Base-by-base conservation (phyloP, 1,140 invertebrate species). In the Eufriesea mexicana region DNA sequence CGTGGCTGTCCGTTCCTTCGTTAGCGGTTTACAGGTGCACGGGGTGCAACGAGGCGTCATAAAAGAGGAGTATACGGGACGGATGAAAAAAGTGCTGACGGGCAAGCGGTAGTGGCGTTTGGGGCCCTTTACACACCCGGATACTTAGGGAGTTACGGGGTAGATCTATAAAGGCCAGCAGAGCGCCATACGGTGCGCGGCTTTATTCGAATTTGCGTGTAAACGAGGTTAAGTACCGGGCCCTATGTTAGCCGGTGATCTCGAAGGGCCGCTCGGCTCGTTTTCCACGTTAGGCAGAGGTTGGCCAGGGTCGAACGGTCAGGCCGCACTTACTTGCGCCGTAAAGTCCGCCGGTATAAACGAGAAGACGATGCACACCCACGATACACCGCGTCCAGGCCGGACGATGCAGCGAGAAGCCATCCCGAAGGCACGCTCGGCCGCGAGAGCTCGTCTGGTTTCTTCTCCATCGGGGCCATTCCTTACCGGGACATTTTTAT, bases 401-500 rank as follows among this genome's bases (percentile, higher is more conserved):
- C n/a, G 54, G 23, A 64, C 71, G 66, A 73, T 83, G 42, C 68
- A 82, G n/a, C 57, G 55, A 47, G 84, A 61, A 66, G 51, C 71
- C 55, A 49, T 79, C 59, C 72, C 57, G 71, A 57, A 76, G 81
- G 76, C 57, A 78, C 64, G 76, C 64, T 71, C 55, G 74, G 18
- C 61, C 20, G 78, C 61, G 70, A 55, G 76, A 47, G 79, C 68
- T 72, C 82, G 57, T 75, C 82, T 62, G 78, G 73, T 75, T 73
- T 54, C 76, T 66, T 71, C 79, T 79, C 28, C 54, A 59, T 57
- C 73, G 49, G 62, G 67, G 85, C 86, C 86, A 86, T 89, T 89
- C 78, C 88, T 89, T 89, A 86, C 86, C 67, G 74, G 83, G 88
- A 89, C 89, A 89, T 89, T 89, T 89, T 89, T 89, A 89, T 89